Percentiles rank a stretch among this genome's conserved stretches.
phyloP scores from a whole-genome alignment of 64 coral and sea anemone genomes.

The Actinia tenebrosa region DNA sequence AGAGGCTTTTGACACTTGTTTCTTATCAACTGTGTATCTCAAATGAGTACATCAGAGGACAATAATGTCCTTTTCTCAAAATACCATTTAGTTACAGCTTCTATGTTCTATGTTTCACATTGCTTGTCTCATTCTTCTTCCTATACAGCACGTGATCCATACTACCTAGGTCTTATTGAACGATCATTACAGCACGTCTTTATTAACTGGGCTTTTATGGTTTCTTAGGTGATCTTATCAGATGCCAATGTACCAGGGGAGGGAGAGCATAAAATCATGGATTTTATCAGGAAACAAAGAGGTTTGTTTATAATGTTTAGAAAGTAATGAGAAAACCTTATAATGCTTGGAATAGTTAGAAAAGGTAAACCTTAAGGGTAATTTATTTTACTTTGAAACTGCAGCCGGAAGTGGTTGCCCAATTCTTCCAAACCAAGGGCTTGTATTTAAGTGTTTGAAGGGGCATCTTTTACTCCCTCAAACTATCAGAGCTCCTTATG shows the following conservation, averaged over 20 bases:
- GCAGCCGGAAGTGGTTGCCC: too few species aligned
- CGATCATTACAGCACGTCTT: neutral
- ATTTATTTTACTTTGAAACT: too few species aligned
- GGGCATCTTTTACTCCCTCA: neutral
- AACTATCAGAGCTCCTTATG: neutral
- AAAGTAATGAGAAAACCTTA: neutral
- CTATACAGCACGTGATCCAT: too few species aligned
- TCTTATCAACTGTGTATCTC: too few species aligned
- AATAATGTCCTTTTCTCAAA: too few species aligned
- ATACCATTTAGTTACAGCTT: too few species aligned
- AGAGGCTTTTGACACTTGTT: too few species aligned
- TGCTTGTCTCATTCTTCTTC: too few species aligned
- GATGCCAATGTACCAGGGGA: constrained; percentile 99
- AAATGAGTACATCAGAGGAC: too few species aligned
- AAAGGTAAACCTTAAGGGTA: too few species aligned
- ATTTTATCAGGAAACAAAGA: constrained; percentile 92
- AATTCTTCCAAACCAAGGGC: too few species aligned
- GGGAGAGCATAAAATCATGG: constrained; percentile 99
- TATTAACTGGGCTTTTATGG: neutral
- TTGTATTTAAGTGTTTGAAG: neutral
- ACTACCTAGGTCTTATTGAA: neutral
- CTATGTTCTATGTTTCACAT: too few species aligned
- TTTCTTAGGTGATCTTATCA: constrained; percentile 80
- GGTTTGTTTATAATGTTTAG: constrained; percentile 24
- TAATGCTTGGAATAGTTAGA: neutral